Percentiles rank a stretch among this genome's conserved stretches.
phyloP scores from a whole-genome alignment of 2,888 invertebrate species.

The Acronicta aceris region DNA sequence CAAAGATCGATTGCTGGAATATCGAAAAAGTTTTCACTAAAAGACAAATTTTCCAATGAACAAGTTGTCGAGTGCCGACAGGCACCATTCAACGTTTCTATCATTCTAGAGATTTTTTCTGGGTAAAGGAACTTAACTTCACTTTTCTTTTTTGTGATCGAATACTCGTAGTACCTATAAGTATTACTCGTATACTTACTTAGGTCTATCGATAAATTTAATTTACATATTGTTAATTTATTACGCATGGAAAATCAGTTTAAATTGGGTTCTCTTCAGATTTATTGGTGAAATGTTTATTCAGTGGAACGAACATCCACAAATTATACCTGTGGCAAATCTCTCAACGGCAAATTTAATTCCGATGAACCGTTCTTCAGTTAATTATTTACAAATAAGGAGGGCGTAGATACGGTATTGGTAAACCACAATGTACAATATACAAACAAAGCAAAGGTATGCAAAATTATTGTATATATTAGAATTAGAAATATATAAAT shows the following conservation, averaged over 20 bases:
- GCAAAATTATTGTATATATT: not conserved
- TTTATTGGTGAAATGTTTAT: conserved; percentile 37
- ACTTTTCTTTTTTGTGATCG: conserved; percentile 7
- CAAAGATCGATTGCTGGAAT: conserved; percentile 34
- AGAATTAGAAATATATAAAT: too few relatives aligned
- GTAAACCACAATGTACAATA: conserved; percentile 17
- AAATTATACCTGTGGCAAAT: conserved; percentile 43
- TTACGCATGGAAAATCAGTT: conserved; percentile 25
- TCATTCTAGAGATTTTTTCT: conserved; percentile 23
- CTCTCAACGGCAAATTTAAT: conserved; percentile 36
- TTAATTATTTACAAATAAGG: conserved; percentile 41
- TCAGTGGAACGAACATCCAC: conserved; percentile 21
- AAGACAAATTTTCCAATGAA: conserved; percentile 39
- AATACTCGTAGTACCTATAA: not conserved
- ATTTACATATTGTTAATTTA: conserved; percentile 3
- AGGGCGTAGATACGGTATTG: conserved; percentile 5
- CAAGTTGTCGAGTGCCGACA: conserved; percentile 40
- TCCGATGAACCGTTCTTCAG: conserved; percentile 24
- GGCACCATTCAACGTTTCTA: conserved; percentile 33
- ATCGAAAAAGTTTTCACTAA: conserved; percentile 47
- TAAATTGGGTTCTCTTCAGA: conserved; percentile 11
- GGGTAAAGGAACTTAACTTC: conserved; percentile 24
- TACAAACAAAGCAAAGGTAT: conserved; percentile 5
- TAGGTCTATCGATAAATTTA: not conserved
- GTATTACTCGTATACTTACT: not conserved